A percentile compares a stretch with the other conserved stretches of the same genome.
Evolutionary conservation across 2,797 vertebrate genomes (phyloP).

Genomic region (Acanthurus tractus): DNA sequence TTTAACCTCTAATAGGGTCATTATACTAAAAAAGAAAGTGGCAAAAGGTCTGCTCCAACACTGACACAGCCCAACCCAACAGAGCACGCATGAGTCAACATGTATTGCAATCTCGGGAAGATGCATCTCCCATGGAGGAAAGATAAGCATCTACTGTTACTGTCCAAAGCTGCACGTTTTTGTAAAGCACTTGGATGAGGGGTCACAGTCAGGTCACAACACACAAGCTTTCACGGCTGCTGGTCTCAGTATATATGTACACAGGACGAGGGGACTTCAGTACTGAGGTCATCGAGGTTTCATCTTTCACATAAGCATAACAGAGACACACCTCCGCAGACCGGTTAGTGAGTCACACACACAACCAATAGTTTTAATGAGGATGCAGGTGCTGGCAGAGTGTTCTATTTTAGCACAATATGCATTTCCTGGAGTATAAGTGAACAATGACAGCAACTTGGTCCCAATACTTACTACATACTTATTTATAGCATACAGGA

Average conservation of each 20-base stretch:
- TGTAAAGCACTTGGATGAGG: slow-evolving; percentile 1
- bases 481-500: not conserved
- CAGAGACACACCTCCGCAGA: not conserved
- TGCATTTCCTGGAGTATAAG: not conserved
- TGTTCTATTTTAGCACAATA: too few species aligned
- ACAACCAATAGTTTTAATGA: not conserved
- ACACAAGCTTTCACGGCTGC: not conserved
- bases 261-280: not conserved
- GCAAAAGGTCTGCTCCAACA: slow-evolving; percentile 7
- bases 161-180: not conserved
- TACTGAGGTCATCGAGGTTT: not conserved
- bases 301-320: not conserved
- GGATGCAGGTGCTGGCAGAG: not conserved
- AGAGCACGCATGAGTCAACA: not conserved
- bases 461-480: not conserved
- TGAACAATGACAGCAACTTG: not conserved
- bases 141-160: not conserved
- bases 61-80: slow-evolving; percentile 5
- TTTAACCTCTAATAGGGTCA: not conserved
- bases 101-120: not conserved
- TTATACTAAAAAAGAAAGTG: not conserved
- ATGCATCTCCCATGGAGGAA: not conserved
- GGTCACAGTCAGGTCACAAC: not conserved
- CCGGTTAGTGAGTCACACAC: not conserved
- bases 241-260: slow-evolving; percentile 1